Conservation (phyloP, 2,113 vertebrate species). For the Phyllopteryx taeniolatus region DNA sequence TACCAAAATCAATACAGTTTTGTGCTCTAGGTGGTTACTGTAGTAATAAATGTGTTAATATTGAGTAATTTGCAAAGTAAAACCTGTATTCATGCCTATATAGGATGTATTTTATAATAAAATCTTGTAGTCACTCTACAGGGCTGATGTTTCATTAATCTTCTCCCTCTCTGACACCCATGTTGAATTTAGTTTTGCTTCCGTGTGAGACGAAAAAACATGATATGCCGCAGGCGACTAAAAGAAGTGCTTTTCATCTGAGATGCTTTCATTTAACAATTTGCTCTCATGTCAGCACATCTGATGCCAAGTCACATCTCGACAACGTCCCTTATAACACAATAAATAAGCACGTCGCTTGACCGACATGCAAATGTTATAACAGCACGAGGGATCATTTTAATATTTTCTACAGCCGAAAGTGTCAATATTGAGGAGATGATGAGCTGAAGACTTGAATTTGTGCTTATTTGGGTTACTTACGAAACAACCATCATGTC, state of each 20-base stretch:
- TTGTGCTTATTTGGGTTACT: not conserved
- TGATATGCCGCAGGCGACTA: not conserved
- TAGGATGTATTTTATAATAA: not conserved
- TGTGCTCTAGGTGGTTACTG: too few species aligned
- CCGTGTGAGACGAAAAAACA: not conserved
- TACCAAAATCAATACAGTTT: too few species aligned
- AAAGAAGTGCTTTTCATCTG: not conserved
- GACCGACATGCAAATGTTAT: not conserved
- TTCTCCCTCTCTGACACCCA: not conserved
- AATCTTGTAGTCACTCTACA: not conserved
- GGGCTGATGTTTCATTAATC: not conserved
- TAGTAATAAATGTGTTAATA: too few species aligned
- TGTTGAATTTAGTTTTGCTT: slow-evolving; percentile 1
- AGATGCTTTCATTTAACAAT: not conserved
- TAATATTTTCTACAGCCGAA: not conserved
- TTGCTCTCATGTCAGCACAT: not conserved
- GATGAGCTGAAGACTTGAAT: not conserved
- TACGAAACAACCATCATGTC: not conserved
- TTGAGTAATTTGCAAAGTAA: not conserved
- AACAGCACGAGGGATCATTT: not conserved
- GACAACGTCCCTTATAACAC: not conserved
- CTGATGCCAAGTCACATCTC: not conserved
- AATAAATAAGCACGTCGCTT: not conserved
- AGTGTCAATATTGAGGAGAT: slow-evolving; percentile 2
- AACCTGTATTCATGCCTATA: not conserved